A percentile compares a stretch with the other conserved stretches of the same genome.
phyloP scores from a whole-genome alignment of 2,888 invertebrate genomes.

The Abrostola tripartita region DNA sequence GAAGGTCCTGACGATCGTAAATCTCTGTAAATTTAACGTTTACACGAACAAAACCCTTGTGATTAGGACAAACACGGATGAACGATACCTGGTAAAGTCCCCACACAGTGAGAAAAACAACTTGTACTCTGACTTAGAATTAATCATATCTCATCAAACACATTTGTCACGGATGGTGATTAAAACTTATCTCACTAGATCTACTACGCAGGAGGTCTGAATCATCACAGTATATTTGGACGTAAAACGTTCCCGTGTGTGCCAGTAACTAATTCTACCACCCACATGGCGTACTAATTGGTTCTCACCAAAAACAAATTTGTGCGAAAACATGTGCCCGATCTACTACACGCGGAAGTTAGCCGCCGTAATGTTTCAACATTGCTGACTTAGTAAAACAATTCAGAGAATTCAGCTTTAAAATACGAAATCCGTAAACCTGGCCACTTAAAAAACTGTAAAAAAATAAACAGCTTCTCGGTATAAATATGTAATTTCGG shows the following conservation, averaged over 20 bases:
- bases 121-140: constrained; percentile 22
- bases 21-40: too few species aligned
- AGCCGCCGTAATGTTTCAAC: background rate
- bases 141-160: constrained; percentile 45
- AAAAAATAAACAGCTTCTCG: constrained; percentile 37
- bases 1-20: too few species aligned
- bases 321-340: constrained; percentile 64
- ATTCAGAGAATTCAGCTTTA: constrained; percentile 7
- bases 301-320: constrained; percentile 65
- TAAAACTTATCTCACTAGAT: constrained; percentile 55
- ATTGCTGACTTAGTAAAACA: background rate
- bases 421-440: constrained; percentile 25
- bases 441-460: constrained; percentile 21
- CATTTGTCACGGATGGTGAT: constrained; percentile 42
- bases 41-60: background rate
- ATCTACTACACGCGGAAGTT: constrained; percentile 61
- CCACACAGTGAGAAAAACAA: constrained; percentile 18
- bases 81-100: constrained; percentile 11
- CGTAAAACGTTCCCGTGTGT: constrained; percentile 63
- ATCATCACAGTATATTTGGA: constrained; percentile 73
- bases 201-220: constrained; percentile 81
- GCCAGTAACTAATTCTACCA: constrained; percentile 67
- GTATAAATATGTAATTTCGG: constrained; percentile 39
- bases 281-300: constrained; percentile 77
- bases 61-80: background rate